Conservation (phyloP, 2,797 vertebrate species). For the Sus cebifrons region DNA sequence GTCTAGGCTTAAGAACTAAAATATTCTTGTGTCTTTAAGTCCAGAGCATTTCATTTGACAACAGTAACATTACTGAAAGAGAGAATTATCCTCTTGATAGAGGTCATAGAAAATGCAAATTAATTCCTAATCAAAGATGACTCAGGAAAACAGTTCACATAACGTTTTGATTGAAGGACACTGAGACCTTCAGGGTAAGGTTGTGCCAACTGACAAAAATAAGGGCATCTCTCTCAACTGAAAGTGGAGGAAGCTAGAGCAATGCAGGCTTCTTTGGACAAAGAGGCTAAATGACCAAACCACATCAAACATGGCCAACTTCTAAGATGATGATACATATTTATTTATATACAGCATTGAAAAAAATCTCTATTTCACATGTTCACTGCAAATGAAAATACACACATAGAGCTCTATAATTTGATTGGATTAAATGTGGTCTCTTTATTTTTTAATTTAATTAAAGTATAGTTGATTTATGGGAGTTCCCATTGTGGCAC, state of each 20-base stretch:
- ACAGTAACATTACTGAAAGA: constrained; percentile 67
- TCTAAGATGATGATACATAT: constrained; percentile 21
- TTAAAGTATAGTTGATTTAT: too few relatives aligned
- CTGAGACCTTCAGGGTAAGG: constrained; percentile 75
- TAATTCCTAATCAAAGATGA: constrained; percentile 86
- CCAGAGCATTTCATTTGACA: constrained; percentile 75
- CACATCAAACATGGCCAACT: neutral
- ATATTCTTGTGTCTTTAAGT: constrained; percentile 62
- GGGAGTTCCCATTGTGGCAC: too few relatives aligned
- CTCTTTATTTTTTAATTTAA: neutral
- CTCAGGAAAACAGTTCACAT: constrained; percentile 81
- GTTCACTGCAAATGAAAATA: constrained; percentile 51
- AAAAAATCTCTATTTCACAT: constrained; percentile 30
- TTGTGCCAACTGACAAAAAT: constrained; percentile 73
- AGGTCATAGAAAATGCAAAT: constrained; percentile 83
- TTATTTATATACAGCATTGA: neutral
- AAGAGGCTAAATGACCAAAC: neutral
- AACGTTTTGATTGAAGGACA: constrained; percentile 84
- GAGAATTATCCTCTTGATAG: constrained; percentile 74
- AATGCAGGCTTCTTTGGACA: constrained; percentile 21
- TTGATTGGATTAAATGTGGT: constrained; percentile 32
- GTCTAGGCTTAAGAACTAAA: constrained; percentile 47
- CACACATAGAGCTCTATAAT: neutral
- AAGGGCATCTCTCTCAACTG: constrained; percentile 58
- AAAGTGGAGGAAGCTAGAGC: neutral